Conservation (phyloP, 2,797 vertebrate genomes). For the Loris lydekkerianus region DNA sequence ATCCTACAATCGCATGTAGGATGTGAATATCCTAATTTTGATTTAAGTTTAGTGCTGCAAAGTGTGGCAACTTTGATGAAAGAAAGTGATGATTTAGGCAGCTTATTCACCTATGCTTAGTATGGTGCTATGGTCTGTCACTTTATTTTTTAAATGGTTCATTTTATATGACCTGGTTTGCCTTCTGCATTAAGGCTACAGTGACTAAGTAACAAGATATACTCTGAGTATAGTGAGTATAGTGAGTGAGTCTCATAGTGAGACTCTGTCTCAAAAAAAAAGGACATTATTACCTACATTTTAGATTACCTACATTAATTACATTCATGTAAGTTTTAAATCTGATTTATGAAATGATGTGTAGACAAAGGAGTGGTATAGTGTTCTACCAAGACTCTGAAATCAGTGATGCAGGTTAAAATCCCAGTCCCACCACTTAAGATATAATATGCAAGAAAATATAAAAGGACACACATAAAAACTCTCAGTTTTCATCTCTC, state of each 20-base stretch:
- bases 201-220: not conserved
- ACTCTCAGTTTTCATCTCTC: not conserved
- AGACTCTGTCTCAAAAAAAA: no score
- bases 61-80: not conserved
- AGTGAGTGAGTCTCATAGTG: no score
- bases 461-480: constrained; percentile 1
- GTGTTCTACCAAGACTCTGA: not conserved
- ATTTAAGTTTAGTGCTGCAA: not conserved
- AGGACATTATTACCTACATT: no score
- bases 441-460: not conserved
- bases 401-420: constrained; percentile 24
- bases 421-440: not conserved
- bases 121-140: not conserved
- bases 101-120: constrained; percentile 7
- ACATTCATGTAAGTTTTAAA: no score
- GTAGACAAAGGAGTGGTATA: not conserved
- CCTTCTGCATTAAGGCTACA: constrained; percentile 32
- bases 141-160: not conserved
- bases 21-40: not conserved
- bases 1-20: not conserved
- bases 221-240: not conserved
- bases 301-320: no score
- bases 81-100: not conserved
- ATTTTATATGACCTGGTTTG: not conserved
- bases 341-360: not conserved